Evolutionary conservation across 2,888 invertebrate genomes (phyloP).

Genomic region (Magallana nippona): DNA sequence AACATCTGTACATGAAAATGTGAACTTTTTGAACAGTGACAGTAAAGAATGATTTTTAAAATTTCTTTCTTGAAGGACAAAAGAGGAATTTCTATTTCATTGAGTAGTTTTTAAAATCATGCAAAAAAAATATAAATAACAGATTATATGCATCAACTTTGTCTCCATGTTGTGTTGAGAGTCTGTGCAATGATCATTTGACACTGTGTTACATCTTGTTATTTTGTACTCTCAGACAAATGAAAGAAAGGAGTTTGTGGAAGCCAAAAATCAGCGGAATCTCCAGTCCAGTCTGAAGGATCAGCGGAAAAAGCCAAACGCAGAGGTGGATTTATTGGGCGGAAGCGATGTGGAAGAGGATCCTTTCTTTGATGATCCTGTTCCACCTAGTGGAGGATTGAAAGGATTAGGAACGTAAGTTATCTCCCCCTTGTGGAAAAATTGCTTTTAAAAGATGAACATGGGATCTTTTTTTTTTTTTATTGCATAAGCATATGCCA

Average conservation of each 20-base stretch:
- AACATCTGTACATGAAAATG: no score
- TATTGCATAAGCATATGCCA: not conserved
- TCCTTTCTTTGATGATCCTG: slow-evolving; percentile 75
- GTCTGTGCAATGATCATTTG: no score
- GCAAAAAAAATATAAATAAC: no score
- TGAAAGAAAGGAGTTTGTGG: slow-evolving; percentile 60
- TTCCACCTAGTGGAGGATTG: slow-evolving; percentile 49
- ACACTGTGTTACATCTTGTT: no score
- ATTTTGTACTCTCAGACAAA: slow-evolving; percentile 19
- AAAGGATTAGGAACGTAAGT: slow-evolving; percentile 38
- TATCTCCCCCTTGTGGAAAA: not conserved
- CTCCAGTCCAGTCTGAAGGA: slow-evolving; percentile 52
- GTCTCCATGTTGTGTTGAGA: no score
- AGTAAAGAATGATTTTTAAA: no score
- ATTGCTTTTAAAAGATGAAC: not conserved
- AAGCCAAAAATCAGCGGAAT: slow-evolving; percentile 66
- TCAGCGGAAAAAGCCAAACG: slow-evolving; percentile 54
- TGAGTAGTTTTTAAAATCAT: no score
- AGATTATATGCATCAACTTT: no score
- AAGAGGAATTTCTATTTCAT: no score
- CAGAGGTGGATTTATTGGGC: slow-evolving; percentile 49
- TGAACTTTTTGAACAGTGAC: no score
- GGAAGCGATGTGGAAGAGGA: slow-evolving; percentile 74
- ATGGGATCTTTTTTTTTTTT: no score
- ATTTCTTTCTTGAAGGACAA: no score